phyloP scores from a whole-genome alignment of 2,113 vertebrate species.

The Hemicordylus capensis region DNA sequence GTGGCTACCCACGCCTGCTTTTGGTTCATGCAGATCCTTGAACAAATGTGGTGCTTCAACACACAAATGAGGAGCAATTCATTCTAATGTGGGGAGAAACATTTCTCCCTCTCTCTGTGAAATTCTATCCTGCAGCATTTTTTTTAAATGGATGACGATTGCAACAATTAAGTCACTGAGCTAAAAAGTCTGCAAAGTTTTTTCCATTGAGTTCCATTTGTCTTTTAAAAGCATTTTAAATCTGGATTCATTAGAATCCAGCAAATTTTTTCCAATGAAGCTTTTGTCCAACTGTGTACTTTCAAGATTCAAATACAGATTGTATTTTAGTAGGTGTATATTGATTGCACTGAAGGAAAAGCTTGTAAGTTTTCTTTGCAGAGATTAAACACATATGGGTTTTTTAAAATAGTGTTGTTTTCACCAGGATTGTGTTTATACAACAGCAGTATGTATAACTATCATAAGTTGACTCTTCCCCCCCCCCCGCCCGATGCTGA shows the following conservation, averaged over 20 bases:
- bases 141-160: too few species aligned
- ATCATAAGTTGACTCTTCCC: background rate
- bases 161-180: too few species aligned
- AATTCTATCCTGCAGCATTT: too few species aligned
- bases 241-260: background rate
- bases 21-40: too few species aligned
- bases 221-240: background rate
- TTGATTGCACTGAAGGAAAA: background rate
- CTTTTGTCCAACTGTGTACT: too few species aligned
- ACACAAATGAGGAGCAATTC: too few species aligned
- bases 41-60: background rate
- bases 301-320: fast-evolving
- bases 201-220: background rate
- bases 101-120: too few species aligned
- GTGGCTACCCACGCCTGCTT: too few species aligned
- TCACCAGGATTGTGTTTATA: background rate
- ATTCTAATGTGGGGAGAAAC: too few species aligned
- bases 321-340: fast-evolving
- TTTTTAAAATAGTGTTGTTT: background rate
- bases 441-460: background rate
- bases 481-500: too few species aligned
- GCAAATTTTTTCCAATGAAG: background rate
- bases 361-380: background rate
- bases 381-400: too few species aligned
- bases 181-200: too few species aligned